A percentile compares a stretch with the other conserved stretches of the same genome.
Evolutionary conservation across 2,113 vertebrate species (phyloP).

Genomic region (Thryonomys swinderianus): DNA sequence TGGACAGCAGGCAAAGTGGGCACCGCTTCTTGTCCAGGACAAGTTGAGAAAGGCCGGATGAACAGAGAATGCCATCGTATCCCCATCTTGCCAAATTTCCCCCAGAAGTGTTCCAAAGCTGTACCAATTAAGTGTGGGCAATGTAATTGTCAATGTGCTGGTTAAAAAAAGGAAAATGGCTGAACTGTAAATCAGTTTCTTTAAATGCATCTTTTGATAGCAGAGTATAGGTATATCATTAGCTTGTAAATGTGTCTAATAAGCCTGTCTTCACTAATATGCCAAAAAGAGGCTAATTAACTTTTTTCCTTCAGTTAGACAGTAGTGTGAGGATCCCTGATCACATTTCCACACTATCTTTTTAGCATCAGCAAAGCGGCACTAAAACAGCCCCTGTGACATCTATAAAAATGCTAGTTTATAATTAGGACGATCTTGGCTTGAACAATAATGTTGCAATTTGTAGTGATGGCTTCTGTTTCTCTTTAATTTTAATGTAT

Average conservation of each 20-base stretch:
- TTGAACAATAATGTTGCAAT: constrained; percentile 75
- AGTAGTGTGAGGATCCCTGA: constrained; percentile 62
- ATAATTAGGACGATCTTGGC: constrained; percentile 55
- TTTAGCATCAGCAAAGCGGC: constrained; percentile 50
- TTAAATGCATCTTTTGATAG: constrained; percentile 78
- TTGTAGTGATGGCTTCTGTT: constrained; percentile 75
- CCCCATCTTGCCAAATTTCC: neutral
- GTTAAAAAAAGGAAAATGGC: constrained; percentile 73
- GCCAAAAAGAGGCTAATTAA: constrained; percentile 82
- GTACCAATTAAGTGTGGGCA: constrained; percentile 56
- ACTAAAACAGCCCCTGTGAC: constrained; percentile 61
- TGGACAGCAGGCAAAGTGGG: neutral
- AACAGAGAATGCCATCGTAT: neutral
- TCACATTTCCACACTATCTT: constrained; percentile 62
- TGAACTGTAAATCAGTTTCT: constrained; percentile 77
- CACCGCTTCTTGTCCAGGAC: neutral
- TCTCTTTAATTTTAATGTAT: constrained; percentile 79
- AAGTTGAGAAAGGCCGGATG: too few species aligned
- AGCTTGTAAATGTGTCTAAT: constrained; percentile 79
- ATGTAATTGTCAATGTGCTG: constrained; percentile 52
- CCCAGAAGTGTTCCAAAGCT: constrained; percentile 32
- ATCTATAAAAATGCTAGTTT: constrained; percentile 35
- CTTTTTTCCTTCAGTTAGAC: constrained; percentile 74
- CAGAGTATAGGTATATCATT: constrained; percentile 68
- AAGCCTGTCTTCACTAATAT: constrained; percentile 79